Evolutionary conservation across 23 tunicate species (phyloP).

Genomic region (Trididemnum clinides): DNA sequence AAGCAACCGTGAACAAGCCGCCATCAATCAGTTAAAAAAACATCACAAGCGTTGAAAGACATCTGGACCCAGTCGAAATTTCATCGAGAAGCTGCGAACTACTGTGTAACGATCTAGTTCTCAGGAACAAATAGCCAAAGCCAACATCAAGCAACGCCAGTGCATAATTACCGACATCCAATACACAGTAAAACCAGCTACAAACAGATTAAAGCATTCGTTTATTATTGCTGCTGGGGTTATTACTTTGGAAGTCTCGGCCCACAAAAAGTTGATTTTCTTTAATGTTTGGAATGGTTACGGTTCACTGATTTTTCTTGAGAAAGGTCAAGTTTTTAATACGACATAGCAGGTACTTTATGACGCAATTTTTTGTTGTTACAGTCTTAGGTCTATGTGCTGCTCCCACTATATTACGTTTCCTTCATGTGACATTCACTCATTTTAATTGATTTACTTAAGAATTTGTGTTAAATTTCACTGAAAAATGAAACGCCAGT

Average conservation of each 20-base stretch:
- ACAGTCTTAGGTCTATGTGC: neutral
- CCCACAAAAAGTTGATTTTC: neutral
- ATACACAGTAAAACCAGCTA: no score
- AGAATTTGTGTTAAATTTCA: neutral
- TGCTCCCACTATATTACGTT: neutral
- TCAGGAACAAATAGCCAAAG: no score
- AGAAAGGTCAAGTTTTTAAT: neutral
- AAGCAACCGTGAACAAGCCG: conserved; percentile 5
- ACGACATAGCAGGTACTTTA: neutral
- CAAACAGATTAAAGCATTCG: no score
- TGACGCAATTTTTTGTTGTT: neutral
- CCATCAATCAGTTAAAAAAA: no score
- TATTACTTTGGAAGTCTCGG: no score
- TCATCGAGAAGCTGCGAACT: no score
- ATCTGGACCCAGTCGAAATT: no score
- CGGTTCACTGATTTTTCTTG: neutral
- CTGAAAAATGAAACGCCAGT: neutral
- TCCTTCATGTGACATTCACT: neutral
- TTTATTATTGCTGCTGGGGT: no score
- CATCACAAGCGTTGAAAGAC: neutral
- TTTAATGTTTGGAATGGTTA: neutral
- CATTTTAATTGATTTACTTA: neutral
- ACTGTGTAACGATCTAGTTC: no score
- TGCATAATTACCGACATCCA: no score
- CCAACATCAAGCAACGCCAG: no score